Percentiles rank a stretch among this genome's conserved stretches.
Conservation (phyloP, 2,888 invertebrate genomes). For the Brenthis daphne region DNA sequence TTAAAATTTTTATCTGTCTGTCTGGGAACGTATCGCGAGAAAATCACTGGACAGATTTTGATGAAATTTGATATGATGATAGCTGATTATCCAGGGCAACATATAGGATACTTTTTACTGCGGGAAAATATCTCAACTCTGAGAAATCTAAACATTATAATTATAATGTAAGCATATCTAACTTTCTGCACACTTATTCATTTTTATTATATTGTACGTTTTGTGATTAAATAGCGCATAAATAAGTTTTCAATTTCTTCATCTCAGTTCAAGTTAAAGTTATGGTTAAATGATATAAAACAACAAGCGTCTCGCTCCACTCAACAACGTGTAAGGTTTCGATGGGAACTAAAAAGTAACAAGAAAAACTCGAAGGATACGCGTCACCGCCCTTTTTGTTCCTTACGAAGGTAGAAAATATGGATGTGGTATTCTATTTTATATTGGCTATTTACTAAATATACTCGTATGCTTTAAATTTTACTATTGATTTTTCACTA, state of each 20-base stretch:
- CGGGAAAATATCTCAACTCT: no score
- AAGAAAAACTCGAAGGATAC: constrained; percentile 45
- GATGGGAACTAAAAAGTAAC: constrained; percentile 43
- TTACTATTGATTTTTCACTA: no score
- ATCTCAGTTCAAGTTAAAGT: constrained; percentile 5
- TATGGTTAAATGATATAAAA: constrained; percentile 13
- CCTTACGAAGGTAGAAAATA: constrained; percentile 5
- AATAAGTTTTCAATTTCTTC: not conserved
- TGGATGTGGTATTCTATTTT: constrained; percentile 23
- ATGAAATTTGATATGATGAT: no score
- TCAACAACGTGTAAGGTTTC: constrained; percentile 41
- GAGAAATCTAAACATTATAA: no score
- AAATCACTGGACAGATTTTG: no score
- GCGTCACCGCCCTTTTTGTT: constrained; percentile 43
- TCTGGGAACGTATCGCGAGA: no score
- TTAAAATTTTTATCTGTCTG: no score
- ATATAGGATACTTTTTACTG: no score
- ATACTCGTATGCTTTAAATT: not conserved
- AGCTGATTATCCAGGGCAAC: no score
- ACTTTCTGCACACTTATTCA: no score
- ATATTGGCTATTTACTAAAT: not conserved
- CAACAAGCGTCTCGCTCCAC: constrained; percentile 34
- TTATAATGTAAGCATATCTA: no score
- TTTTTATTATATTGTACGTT: not conserved
- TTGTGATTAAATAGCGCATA: not conserved